Base-by-base conservation (phyloP, 1,140 invertebrate species). In the Cheumatopsyche charites region DNA sequence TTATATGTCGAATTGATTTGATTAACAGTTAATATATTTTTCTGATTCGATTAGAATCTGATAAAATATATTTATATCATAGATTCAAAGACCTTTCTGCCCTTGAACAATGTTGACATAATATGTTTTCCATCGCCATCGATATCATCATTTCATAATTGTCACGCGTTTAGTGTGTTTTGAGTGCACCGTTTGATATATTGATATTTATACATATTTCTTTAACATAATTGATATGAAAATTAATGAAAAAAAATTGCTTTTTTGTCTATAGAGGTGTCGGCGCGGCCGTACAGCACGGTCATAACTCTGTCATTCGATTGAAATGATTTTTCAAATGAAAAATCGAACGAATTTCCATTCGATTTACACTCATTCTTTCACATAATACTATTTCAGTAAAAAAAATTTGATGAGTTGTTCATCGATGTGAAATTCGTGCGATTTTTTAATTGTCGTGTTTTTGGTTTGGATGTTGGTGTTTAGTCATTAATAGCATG, bases 251-350 rank as follows among this genome's bases (percentile, higher is more conserved):
- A 58, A 74, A 19, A 62, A 66, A 55, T 23, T 66, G 66, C 70
- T 75, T 74, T 68, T 65, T 72, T 67, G 55, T 75, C 70, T 23
- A 23, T 75, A 72, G 70, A 72, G 73, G 73, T 72, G 73, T 67
- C 70, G 68, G 49, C 73, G 73, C 70, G 73, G 73, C 62, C 73
- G 73, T 72, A 75, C 73, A 75, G 73, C 72, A 55, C 73, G 73
- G 73, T 66, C 73, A 63, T 13, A 36, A 58, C 55, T 58, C 58
- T 67, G 49, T 47, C 49, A 58, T 42, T 63, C 55, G 29, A 36
- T 36, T 36, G 29, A 36, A 5, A 5, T 49, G 13, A n/a, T 49
- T 19, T 49, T 36, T 36, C 29, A 36, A 36, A 36, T 36, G 29
- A 36, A 36, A 36, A 36, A 36, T 36, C 29, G 29, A 3, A 36